Conservation (phyloP, 2,797 vertebrate species). For the Diplodus sargus region DNA sequence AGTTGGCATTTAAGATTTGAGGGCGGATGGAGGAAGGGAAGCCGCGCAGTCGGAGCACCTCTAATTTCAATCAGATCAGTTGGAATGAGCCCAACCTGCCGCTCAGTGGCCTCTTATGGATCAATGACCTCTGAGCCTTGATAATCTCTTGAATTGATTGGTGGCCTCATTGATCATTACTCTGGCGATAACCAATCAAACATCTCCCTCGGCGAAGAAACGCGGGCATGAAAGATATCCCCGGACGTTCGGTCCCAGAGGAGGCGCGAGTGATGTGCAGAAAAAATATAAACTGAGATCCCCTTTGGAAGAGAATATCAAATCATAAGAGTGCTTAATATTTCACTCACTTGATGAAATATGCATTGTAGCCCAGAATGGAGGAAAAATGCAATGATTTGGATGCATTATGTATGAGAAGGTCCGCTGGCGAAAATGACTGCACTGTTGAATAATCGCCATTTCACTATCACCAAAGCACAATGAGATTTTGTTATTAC, state of each 20-base stretch:
- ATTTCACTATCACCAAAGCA: conserved; percentile 75
- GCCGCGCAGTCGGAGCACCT: conserved; percentile 42
- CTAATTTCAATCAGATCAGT: conserved; percentile 72
- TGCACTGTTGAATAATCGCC: conserved; percentile 80
- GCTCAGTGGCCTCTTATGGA: conserved; percentile 60
- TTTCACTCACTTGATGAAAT: conserved; percentile 84
- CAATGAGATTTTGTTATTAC: conserved; percentile 77
- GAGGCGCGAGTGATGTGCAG: conserved; percentile 47
- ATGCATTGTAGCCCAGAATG: conserved; percentile 84
- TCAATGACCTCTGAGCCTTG: conserved; percentile 73
- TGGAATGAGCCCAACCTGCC: conserved; percentile 58
- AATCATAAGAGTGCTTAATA: conserved; percentile 84
- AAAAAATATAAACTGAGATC: conserved; percentile 72
- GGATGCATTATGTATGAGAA: conserved; percentile 81
- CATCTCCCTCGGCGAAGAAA: conserved; percentile 69
- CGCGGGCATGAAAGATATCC: conserved; percentile 56
- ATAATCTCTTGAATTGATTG: conserved; percentile 76
- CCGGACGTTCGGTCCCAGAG: conserved; percentile 44
- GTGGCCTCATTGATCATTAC: conserved; percentile 72
- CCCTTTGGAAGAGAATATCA: conserved; percentile 81
- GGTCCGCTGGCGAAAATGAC: conserved; percentile 80
- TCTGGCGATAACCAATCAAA: conserved; percentile 74
- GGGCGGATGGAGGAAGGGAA: conserved; percentile 24
- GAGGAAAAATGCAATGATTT: conserved; percentile 83
- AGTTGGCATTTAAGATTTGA: conserved; percentile 53